Evolutionary conservation across 2,113 vertebrate genomes (phyloP), one percentile per base, ranked within the genome.

Genomic region (Chroicocephalus ridibundus): DNA sequence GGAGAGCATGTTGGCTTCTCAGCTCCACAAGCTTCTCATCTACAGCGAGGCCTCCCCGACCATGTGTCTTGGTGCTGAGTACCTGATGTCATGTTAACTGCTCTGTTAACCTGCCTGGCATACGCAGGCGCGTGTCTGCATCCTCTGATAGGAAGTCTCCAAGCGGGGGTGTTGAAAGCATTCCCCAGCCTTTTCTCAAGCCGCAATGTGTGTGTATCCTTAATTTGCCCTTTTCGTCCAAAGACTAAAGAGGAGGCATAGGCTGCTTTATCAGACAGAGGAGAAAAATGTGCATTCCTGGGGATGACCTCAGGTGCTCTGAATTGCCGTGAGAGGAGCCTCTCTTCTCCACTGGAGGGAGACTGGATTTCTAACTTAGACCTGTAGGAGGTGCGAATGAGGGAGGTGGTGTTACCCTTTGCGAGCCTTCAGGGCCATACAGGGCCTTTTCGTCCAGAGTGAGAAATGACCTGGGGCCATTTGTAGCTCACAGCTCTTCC

Each of bases 81-180:
- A 94, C 75, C 90, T 94, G 96, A 62, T 87, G 92, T 87, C 65
- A 61, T 29, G 61, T 87, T 94, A 89, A 82, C 60, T 86, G 81
- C 77, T 82, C 86, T 82, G 74, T 75, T 89, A 85, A 91, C 84
- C 93, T 93, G 78, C 78, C 70, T 91, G 84, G 71, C 86, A 62
- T 34, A 24, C 1, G 4, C 82, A 69, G 57, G 44, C 9, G 0
- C 46, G 2, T 60, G 62, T 69, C 94, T 80, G 66, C 70, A 55
- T 72, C 85, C 66, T 71, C 49, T 0, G 3, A 17, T 40, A 66
- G 77, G 47, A 87, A 72, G 44, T 16, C 62, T 93, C 66, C 8
- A 1, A 69, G 70, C 9, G 66, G 29, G 24, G 7, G 58, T 42
- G 72, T 58, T 77, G 95, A 92, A 80, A 97, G 36, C 55, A 21